Percentiles rank a stretch among this genome's conserved stretches.
phyloP scores from a whole-genome alignment of 2,113 vertebrate species.

The Aspidoscelis tigris region DNA sequence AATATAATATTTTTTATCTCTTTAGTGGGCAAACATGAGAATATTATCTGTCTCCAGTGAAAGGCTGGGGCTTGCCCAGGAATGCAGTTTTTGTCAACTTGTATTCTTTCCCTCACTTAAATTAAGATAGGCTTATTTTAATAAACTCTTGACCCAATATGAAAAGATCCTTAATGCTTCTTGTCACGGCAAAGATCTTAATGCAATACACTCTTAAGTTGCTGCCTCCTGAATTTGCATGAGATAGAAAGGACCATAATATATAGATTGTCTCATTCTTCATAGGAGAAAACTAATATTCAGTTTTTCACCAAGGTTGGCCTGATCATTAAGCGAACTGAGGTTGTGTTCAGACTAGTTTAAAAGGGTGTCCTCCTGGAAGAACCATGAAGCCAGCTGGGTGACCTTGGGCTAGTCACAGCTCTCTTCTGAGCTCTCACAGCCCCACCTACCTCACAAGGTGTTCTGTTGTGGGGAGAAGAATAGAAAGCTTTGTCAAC shows the following conservation, averaged over 20 bases:
- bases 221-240: not conserved
- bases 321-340: not conserved
- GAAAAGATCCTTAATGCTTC: not conserved
- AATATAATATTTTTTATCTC: not conserved
- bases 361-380: too few relatives aligned
- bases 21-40: not conserved
- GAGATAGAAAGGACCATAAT: not conserved
- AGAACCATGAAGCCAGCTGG: too few relatives aligned
- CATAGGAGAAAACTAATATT: not conserved
- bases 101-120: conserved; percentile 35
- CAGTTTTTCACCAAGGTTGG: not conserved
- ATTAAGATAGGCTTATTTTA: conserved; percentile 6
- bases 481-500: too few relatives aligned
- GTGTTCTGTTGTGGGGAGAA: too few relatives aligned
- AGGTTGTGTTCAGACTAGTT: too few relatives aligned
- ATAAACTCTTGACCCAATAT: conserved; percentile 8
- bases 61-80: conserved; percentile 3
- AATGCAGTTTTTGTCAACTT: conserved; percentile 28
- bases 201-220: not conserved
- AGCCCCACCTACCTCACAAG: too few relatives aligned
- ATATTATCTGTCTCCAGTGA: not conserved
- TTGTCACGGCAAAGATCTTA: not conserved
- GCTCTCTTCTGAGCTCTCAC: too few relatives aligned
- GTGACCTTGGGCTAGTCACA: too few relatives aligned
- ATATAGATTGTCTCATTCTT: not conserved